These are phyloP conservation scores for Frankliniella intonsa DNA, from an alignment of 2,888 invertebrate species.

Conservation along the genomic window DNA sequence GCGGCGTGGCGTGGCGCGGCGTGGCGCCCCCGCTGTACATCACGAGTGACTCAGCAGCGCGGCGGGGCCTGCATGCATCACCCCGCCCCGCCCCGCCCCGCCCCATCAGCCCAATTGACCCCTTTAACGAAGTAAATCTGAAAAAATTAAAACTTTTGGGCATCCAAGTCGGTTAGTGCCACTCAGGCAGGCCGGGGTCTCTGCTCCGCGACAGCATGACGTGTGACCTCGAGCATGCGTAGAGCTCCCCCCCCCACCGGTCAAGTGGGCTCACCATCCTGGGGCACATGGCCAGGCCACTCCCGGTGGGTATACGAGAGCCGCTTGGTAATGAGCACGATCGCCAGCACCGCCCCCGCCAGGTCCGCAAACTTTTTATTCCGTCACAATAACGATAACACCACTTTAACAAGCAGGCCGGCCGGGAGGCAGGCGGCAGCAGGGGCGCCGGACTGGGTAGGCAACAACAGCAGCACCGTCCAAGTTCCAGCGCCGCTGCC, in stretches of 20 bases:
- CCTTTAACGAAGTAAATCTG: neutral
- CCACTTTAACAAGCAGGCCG: neutral
- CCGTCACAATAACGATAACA: slow-evolving; percentile 16
- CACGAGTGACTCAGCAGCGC: neutral
- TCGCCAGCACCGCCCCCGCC: neutral
- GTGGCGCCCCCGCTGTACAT: neutral
- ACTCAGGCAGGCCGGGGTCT: too few species aligned
- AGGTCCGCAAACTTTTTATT: neutral
- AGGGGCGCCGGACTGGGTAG: too few species aligned
- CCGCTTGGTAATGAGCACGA: neutral
- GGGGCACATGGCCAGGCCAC: neutral
- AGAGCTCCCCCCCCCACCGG: neutral
- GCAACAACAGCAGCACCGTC: too few species aligned
- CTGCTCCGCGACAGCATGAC: too few species aligned
- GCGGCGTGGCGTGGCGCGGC: neutral
- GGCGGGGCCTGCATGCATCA: neutral
- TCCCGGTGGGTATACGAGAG: neutral
- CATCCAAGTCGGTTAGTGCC: too few species aligned
- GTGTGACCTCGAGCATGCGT: too few species aligned
- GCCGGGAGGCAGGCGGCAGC: neutral
- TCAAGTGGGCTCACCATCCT: neutral
- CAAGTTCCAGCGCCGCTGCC: too few species aligned
- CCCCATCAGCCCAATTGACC: neutral
- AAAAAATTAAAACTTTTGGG: neutral
- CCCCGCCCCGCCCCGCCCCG: too few species aligned